These are phyloP conservation scores for Pasiphila rectangulata DNA, from an alignment of 2,888 invertebrate genomes.

Conservation along the genomic window DNA sequence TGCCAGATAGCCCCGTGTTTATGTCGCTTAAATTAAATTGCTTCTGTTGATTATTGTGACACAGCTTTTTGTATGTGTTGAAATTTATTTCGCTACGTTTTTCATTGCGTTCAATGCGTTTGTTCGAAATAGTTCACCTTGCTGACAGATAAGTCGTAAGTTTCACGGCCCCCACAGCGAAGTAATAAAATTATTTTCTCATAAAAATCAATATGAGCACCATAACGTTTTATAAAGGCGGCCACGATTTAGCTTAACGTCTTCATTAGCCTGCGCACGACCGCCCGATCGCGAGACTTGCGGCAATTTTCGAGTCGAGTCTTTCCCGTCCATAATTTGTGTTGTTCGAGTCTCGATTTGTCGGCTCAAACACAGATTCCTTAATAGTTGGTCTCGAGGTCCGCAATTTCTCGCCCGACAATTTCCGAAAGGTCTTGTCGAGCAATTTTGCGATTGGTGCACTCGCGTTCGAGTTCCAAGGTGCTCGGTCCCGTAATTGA, in stretches of 20 bases:
- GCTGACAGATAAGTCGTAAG: constrained; percentile 21
- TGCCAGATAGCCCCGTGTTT: constrained; percentile 72
- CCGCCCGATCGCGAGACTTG: constrained; percentile 57
- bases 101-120: constrained; percentile 37
- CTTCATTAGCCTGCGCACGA: constrained; percentile 74
- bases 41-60: constrained; percentile 73
- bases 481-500: constrained; percentile 63
- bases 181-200: constrained; percentile 65
- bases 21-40: constrained; percentile 77
- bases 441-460: constrained; percentile 69
- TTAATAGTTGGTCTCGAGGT: constrained; percentile 29
- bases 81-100: constrained; percentile 60
- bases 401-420: constrained; percentile 62
- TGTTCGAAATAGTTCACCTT: not conserved
- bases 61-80: constrained; percentile 61
- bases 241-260: constrained; percentile 71
- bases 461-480: constrained; percentile 45
- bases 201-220: constrained; percentile 75
- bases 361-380: constrained; percentile 40
- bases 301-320: constrained; percentile 66
- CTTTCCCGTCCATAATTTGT: constrained; percentile 67
- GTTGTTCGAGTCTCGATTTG: constrained; percentile 64
- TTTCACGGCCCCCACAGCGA: constrained; percentile 44
- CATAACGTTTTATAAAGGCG: constrained; percentile 61
- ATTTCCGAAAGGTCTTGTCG: constrained; percentile 65